phyloP scores from a whole-genome alignment of 2,888 invertebrate species.

The Cancer borealis region DNA sequence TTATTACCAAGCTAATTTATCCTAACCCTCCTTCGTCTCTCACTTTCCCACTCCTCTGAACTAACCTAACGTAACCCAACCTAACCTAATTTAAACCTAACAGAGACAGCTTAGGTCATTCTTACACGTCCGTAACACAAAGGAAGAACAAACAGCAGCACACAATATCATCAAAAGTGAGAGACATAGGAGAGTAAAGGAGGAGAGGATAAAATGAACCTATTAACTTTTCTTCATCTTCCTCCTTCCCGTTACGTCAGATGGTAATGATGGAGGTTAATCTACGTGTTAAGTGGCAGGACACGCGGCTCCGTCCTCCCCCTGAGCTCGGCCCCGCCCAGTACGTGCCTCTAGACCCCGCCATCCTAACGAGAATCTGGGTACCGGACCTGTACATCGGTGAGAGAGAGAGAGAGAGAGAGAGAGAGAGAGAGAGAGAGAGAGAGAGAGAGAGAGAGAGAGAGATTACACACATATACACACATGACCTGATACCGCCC shows the following conservation, averaged over 20 bases:
- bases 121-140: too few relatives aligned
- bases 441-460: too few relatives aligned
- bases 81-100: too few relatives aligned
- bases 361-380: constrained; percentile 50
- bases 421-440: not conserved
- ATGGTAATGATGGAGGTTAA: constrained; percentile 57
- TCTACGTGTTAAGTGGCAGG: constrained; percentile 56
- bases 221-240: not conserved
- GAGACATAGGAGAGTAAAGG: too few relatives aligned
- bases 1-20: too few relatives aligned
- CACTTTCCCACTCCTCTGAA: not conserved
- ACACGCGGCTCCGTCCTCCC: constrained; percentile 42
- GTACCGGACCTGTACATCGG: constrained; percentile 62
- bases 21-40: not conserved
- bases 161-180: too few relatives aligned
- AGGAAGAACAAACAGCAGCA: too few relatives aligned
- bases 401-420: constrained; percentile 34
- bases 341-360: constrained; percentile 59
- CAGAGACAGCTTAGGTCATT: too few relatives aligned
- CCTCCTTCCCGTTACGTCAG: not conserved
- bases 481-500: not conserved
- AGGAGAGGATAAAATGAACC: too few relatives aligned
- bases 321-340: not conserved
- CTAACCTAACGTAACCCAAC: not conserved
- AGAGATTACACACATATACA: not conserved